Base-by-base conservation (phyloP, 1,140 invertebrate genomes). In the Grapholita molesta region DNA sequence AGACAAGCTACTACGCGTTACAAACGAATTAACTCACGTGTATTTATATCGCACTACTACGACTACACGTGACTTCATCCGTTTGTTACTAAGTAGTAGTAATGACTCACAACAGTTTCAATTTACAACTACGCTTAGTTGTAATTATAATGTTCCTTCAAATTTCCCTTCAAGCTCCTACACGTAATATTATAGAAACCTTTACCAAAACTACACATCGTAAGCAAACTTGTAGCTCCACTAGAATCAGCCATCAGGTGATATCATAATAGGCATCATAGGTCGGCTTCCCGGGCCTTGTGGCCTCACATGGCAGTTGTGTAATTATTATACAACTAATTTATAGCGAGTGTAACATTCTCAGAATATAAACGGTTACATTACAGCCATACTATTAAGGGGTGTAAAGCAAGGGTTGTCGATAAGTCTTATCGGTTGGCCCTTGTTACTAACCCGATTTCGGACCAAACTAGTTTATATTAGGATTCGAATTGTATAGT, bases 241-340 rank as follows among this genome's bases (percentile, higher is more conserved):
- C 55, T 15, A 28, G 55, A 61, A 61, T 61, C 55, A 61, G 55
- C 24, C 12, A n/a, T n/a, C n/a, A n/a, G 6, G 23, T 21, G n/a
- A 25, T 61, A 61, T 61, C 55, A 28, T 61, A 61, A 61, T 61
- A 61, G 28, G 55, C 23, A 25, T 65, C 64, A 65, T 23, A 74
- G 68, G 72, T 72, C 73, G 75, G 74, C 80, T 81, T 78, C 73
- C 72, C 73, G 68, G 67, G 69, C 75, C 78, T 79, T 82, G 80
- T 80, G 76, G 78, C 77, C 80, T 78, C 83, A 83, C 85, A 88
- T 84, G 77, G 80, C 69, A 67, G 74, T 61, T 69, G 76, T 87
- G 83, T 85, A 86, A 90, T 90, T 88, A 88, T 87, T 87, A 90
- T 87, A 80, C 80, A 75, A 65, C 73, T 88, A 86, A 90, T 88